Percentiles rank a stretch among this genome's conserved stretches.
These are phyloP conservation scores for Spondyliosoma cantharus DNA, from an alignment of 2,797 vertebrate genomes.

Conservation along the genomic window DNA sequence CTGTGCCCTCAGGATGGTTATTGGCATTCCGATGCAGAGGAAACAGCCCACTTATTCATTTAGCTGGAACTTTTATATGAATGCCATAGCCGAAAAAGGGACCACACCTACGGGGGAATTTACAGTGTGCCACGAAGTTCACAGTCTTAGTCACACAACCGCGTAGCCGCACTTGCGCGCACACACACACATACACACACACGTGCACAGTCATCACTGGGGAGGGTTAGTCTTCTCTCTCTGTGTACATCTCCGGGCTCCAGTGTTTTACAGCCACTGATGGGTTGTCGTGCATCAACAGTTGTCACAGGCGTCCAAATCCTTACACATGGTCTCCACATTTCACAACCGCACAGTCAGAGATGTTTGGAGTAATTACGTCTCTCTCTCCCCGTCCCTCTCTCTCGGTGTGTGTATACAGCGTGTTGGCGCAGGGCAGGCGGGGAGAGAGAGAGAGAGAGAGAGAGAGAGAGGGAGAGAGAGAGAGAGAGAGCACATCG, in stretches of 20 bases:
- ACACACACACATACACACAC: not conserved
- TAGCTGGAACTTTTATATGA: constrained; percentile 77
- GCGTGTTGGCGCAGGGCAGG: constrained; percentile 28
- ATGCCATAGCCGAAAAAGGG: constrained; percentile 62
- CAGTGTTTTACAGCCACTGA: constrained; percentile 64
- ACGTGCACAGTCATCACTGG: constrained; percentile 36
- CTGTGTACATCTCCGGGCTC: constrained; percentile 54
- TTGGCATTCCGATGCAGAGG: constrained; percentile 75
- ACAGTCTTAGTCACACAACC: constrained; percentile 49
- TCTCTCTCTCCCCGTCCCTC: constrained; percentile 28
- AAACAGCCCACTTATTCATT: constrained; percentile 81
- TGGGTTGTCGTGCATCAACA: constrained; percentile 65
- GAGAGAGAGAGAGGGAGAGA: too few relatives aligned
- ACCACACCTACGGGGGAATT: constrained; percentile 77
- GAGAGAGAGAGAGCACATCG: constrained; percentile 27
- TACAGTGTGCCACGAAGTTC: constrained; percentile 75
- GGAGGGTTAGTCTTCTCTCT: constrained; percentile 31
- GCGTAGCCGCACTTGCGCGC: not conserved
- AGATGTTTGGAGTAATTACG: constrained; percentile 66
- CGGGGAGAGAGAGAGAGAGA: constrained; percentile 5
- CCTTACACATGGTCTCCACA: constrained; percentile 80
- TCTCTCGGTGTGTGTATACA: constrained; percentile 50
- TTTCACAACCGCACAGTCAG: constrained; percentile 72
- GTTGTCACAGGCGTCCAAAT: constrained; percentile 75
- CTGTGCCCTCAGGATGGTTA: constrained; percentile 72